Evolutionary conservation across 2,888 invertebrate genomes (phyloP), one percentile per base, ranked within the genome.

Genomic region (Lasioglossum malachurum): DNA sequence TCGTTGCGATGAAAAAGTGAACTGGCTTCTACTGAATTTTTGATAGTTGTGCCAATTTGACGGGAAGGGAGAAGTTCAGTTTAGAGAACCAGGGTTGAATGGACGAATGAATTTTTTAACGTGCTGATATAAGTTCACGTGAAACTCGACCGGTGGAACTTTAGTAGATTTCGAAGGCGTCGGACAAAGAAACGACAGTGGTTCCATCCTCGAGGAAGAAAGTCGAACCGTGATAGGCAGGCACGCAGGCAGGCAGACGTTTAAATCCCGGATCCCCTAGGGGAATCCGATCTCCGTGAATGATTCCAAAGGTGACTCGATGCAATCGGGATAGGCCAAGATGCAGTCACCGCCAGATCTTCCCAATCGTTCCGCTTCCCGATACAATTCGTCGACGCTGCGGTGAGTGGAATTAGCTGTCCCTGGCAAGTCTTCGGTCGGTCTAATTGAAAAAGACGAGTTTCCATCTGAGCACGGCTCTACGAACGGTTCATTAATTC

Each of bases 331-430:
- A 90, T 94, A 95, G 87, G 92, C 92, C 89, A 90, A 85, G 87
- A 88, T 82, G 89, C 95, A 95, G 92, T 95, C 93, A 82, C 91
- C 93, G 64, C 93, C 94, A 89, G 92, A 93, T 88, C 91, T 93
- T 71, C 95, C 95, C 90, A 93, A 88, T 90, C 89, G 88, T 89
- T 95, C 95, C 73, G 95, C 95, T 88, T 94, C 93, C 88, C 91
- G 92, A 93, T 95, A 95, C 91, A 93, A 91, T 91, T 93, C 92
- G 84, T 93, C 88, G 88, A 92, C 89, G 91, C 89, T 93, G 87
- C 86, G 91, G 84, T 91, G 91, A 89, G 87, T 93, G 86, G 92
- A 93, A 92, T 94, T 92, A 90, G 91, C 89, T 85, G 90, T 86
- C 87, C 87, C 92, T 79, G 92, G 89, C 89, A 92, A 91, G 88